These are phyloP conservation scores for Cantharis lateralis DNA, from an alignment of 2,888 invertebrate genomes.

Conservation along the genomic window DNA sequence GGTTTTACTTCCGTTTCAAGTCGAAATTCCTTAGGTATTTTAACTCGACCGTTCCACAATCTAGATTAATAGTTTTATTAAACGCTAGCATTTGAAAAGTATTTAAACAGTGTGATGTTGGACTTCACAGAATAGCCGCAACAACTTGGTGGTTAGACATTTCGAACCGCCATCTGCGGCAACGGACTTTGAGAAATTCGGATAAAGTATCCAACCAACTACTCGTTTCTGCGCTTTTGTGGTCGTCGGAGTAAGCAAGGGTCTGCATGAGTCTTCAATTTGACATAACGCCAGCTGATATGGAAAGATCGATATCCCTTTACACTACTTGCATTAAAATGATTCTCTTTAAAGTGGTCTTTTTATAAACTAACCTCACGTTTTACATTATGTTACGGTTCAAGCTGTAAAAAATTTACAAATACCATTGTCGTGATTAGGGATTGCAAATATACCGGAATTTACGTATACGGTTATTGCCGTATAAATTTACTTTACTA, in stretches of 20 bases:
- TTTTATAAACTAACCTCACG: conserved; percentile 25
- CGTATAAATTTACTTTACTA: neutral
- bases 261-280: conserved; percentile 33
- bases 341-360: conserved; percentile 38
- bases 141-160: conserved; percentile 31
- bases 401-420: conserved; percentile 12
- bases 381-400: conserved; percentile 18
- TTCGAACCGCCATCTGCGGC: conserved; percentile 32
- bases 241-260: conserved; percentile 32
- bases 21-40: conserved; percentile 15
- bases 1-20: conserved; percentile 7
- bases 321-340: conserved; percentile 42
- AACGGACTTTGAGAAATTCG: conserved; percentile 30
- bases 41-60: conserved; percentile 13
- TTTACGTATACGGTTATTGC: too few species aligned
- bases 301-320: conserved; percentile 35
- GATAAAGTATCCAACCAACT: conserved; percentile 34
- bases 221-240: conserved; percentile 32
- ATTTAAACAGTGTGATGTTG: conserved; percentile 22
- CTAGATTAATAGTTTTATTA: conserved; percentile 21
- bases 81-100: conserved; percentile 23
- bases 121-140: conserved; percentile 22
- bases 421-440: neutral
- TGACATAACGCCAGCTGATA: conserved; percentile 34
- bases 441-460: neutral